phyloP scores from a whole-genome alignment of 2,113 vertebrate genomes.

The Dasyornis broadbenti region DNA sequence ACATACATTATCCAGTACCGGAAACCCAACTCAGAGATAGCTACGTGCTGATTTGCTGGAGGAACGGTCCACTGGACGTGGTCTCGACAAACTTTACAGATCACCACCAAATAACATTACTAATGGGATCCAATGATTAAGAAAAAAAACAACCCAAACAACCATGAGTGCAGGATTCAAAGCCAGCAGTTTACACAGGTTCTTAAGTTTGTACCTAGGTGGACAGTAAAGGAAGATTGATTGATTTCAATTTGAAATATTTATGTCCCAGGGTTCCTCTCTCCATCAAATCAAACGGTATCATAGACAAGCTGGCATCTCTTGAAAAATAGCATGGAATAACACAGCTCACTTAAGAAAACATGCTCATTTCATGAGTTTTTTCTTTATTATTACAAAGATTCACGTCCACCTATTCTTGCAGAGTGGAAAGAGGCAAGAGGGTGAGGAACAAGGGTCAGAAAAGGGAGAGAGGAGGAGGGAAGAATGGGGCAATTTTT shows the following conservation, averaged over 20 bases:
- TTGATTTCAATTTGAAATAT: constrained; percentile 40
- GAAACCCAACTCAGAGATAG: constrained; percentile 72
- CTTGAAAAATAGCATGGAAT: constrained; percentile 36
- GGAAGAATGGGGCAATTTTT: constrained; percentile 40
- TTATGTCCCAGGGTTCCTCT: constrained; percentile 60
- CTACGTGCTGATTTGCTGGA: constrained; percentile 69
- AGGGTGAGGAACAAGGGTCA: not conserved
- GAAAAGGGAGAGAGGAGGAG: not conserved
- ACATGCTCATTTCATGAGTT: constrained; percentile 44
- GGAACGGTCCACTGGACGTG: constrained; percentile 67
- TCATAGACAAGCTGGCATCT: constrained; percentile 58
- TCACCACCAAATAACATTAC: constrained; percentile 69
- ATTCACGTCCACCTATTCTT: constrained; percentile 53
- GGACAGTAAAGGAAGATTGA: constrained; percentile 7
- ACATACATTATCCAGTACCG: constrained; percentile 76
- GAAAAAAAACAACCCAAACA: constrained; percentile 36
- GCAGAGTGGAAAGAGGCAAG: not conserved
- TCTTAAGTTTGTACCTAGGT: constrained; percentile 33
- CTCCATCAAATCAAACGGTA: constrained; percentile 63
- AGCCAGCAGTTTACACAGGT: constrained; percentile 65
- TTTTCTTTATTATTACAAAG: constrained; percentile 38
- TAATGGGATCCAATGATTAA: constrained; percentile 60
- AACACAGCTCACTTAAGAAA: constrained; percentile 49
- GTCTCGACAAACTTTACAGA: constrained; percentile 69
- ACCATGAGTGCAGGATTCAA: constrained; percentile 67